Conservation (phyloP, 2,113 vertebrate genomes). For the Microcebus ravelobensis region DNA sequence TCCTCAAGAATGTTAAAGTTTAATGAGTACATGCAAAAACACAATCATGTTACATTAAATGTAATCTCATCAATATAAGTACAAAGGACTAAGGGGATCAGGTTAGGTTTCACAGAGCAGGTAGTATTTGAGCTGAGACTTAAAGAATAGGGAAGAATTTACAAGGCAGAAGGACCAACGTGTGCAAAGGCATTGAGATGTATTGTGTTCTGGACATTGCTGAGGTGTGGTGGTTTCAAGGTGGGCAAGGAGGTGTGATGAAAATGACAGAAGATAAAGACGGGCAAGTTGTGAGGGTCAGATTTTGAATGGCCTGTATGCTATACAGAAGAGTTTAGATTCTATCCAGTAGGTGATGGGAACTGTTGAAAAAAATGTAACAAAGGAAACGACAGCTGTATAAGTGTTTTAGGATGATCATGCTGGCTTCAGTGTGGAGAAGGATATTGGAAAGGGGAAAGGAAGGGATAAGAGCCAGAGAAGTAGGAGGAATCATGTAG, state of each 20-base stretch:
- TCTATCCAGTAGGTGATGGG: neutral
- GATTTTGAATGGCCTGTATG: neutral
- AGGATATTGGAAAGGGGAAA: neutral
- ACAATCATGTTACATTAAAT: neutral
- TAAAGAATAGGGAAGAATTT: neutral
- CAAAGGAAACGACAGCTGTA: neutral
- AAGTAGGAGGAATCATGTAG: neutral
- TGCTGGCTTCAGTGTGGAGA: neutral
- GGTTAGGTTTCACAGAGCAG: neutral
- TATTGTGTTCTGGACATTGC: constrained; percentile 32
- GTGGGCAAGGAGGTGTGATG: neutral
- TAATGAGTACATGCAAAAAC: neutral
- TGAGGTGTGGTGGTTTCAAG: neutral
- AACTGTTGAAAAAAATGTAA: neutral
- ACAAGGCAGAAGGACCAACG: neutral
- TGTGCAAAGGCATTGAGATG: neutral
- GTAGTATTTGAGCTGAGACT: neutral
- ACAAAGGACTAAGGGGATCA: neutral
- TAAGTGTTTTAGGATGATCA: neutral
- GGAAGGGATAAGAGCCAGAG: neutral
- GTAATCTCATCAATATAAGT: neutral
- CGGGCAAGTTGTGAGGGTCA: neutral
- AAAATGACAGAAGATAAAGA: neutral
- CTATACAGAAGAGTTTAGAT: neutral
- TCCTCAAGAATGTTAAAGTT: neutral